A percentile compares a stretch with the other conserved stretches of the same genome.
Conservation (phyloP, 2,797 vertebrate species). For the Myotis findleyi region DNA sequence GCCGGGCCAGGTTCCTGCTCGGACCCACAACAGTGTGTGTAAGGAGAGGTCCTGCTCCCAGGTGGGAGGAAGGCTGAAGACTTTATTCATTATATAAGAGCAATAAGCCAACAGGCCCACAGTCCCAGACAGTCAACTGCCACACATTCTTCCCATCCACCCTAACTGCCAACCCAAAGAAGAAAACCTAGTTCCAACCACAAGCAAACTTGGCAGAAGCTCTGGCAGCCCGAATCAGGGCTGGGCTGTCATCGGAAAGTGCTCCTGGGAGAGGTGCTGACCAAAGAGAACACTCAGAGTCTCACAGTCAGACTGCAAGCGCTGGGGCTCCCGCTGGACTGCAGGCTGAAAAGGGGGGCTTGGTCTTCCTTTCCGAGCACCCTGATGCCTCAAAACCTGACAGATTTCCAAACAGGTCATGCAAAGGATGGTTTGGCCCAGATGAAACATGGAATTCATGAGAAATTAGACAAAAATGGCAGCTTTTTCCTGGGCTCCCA, state of each 20-base stretch:
- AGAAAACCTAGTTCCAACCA: neutral
- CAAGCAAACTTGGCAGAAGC: neutral
- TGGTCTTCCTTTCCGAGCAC: neutral
- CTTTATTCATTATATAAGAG: neutral
- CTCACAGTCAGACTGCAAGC: neutral
- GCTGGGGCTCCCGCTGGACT: neutral
- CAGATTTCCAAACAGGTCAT: neutral
- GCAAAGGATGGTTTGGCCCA: neutral
- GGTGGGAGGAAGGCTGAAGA: neutral
- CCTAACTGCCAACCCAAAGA: neutral
- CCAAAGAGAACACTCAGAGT: neutral
- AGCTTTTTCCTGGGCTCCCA: neutral
- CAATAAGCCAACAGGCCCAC: neutral
- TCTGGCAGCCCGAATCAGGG: neutral
- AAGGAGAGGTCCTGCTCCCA: neutral
- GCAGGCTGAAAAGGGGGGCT: accelerated
- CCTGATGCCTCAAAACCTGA: neutral
- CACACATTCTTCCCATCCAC: neutral
- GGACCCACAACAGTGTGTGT: neutral
- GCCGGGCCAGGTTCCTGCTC: neutral
- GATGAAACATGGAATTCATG: neutral
- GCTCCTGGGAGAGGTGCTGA: neutral
- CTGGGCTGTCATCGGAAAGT: neutral
- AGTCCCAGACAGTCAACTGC: neutral
- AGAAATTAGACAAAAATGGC: neutral